Evolutionary conservation across 2,888 invertebrate genomes (phyloP).

Genomic region (Gortyna flavago): DNA sequence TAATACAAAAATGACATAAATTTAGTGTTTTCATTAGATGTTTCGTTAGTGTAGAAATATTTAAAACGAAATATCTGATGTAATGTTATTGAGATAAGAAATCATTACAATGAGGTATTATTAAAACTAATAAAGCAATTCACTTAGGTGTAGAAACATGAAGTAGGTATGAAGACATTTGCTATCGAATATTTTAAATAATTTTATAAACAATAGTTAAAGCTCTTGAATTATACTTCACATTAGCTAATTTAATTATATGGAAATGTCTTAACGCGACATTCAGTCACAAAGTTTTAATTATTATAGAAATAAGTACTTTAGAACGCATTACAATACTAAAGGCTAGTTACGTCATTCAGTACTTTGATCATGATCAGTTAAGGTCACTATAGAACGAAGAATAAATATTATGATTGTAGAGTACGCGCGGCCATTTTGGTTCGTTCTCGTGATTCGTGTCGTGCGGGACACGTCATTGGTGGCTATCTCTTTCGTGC

Average conservation of each 20-base stretch:
- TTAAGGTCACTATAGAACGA: conserved; percentile 89
- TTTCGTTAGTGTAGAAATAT: conserved; percentile 56
- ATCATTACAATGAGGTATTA: conserved; percentile 21
- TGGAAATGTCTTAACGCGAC: conserved; percentile 79
- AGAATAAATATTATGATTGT: conserved; percentile 90
- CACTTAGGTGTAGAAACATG: conserved; percentile 50
- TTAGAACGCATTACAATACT: conserved; percentile 79
- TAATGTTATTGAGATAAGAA: conserved; percentile 45
- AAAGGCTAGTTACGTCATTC: conserved; percentile 87
- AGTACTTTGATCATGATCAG: conserved; percentile 89
- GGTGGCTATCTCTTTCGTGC: conserved; percentile 86
- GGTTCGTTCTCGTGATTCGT: conserved; percentile 89
- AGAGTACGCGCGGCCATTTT: conserved; percentile 89
- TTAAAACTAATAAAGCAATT: conserved; percentile 58
- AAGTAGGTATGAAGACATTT: conserved; percentile 55
- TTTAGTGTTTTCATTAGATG: conserved; percentile 52
- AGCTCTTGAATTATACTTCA: conserved; percentile 71
- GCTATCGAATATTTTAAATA: conserved; percentile 62
- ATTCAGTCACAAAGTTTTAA: conserved; percentile 70
- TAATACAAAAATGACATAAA: conserved; percentile 59
- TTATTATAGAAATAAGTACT: conserved; percentile 62
- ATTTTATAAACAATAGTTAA: conserved; percentile 72
- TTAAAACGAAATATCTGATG: conserved; percentile 56
- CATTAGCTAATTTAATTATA: conserved; percentile 63
- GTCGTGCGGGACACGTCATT: conserved; percentile 88